Conservation (phyloP, 2,888 invertebrate genomes). For the Abscondita cerata region DNA sequence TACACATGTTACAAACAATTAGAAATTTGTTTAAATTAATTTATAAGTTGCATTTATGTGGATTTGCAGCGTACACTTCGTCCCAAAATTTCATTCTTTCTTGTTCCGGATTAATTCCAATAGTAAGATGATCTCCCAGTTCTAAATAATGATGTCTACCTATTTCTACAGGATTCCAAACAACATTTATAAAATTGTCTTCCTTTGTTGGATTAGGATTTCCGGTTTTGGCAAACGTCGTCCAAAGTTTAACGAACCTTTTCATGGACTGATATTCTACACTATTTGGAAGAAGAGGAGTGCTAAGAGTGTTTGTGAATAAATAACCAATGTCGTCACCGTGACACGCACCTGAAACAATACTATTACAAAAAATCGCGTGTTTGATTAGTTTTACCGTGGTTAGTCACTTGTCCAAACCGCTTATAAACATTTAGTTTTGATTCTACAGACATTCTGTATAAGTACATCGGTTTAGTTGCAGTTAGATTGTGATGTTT, state of each 20-base stretch:
- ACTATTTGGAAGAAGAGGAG: constrained; percentile 34
- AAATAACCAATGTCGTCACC: constrained; percentile 49
- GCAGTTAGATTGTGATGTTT: constrained; percentile 43
- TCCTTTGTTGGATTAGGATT: constrained; percentile 31
- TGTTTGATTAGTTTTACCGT: constrained; percentile 38
- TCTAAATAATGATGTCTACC: constrained; percentile 38
- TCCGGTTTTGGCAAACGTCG: constrained; percentile 45
- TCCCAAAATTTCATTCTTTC: constrained; percentile 45
- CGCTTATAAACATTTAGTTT: constrained; percentile 38
- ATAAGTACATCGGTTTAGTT: constrained; percentile 48
- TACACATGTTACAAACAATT: no score
- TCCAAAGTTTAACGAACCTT: constrained; percentile 46
- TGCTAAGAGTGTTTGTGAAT: constrained; percentile 40
- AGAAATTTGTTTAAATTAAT: no score
- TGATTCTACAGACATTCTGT: constrained; percentile 46
- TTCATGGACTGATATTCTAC: constrained; percentile 39
- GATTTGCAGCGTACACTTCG: constrained; percentile 22
- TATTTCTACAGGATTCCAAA: constrained; percentile 35
- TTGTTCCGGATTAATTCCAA: constrained; percentile 39
- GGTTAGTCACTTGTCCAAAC: constrained; percentile 38
- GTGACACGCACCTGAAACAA: constrained; percentile 43
- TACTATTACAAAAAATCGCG: background rate
- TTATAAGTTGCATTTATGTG: background rate
- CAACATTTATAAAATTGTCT: constrained; percentile 31
- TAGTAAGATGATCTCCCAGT: constrained; percentile 39